Evolutionary conservation across 2,888 invertebrate genomes (phyloP).

Genomic region (Noctua pronuba): DNA sequence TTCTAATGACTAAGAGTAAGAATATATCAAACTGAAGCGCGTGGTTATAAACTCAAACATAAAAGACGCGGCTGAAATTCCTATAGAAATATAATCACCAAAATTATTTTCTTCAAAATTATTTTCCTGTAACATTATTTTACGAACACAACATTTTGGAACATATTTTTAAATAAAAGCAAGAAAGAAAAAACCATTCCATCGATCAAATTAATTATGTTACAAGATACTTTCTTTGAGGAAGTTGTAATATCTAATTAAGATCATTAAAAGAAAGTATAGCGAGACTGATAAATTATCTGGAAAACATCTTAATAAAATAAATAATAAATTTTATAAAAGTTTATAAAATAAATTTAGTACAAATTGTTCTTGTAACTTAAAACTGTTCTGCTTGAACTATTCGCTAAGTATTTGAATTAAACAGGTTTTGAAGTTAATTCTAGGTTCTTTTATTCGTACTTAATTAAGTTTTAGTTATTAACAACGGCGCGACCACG

Average conservation of each 20-base stretch:
- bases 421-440: constrained; percentile 30
- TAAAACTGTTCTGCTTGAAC: constrained; percentile 41
- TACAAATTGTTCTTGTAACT: constrained; percentile 27
- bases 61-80: constrained; percentile 7
- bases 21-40: not conserved
- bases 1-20: not conserved
- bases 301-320: constrained; percentile 16
- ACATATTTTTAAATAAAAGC: constrained; percentile 44
- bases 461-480: constrained; percentile 36
- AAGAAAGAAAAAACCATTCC: constrained; percentile 51
- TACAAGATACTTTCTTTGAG: constrained; percentile 62
- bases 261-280: constrained; percentile 49
- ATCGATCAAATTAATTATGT: constrained; percentile 69
- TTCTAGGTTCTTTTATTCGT: constrained; percentile 24
- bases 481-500: constrained; percentile 29
- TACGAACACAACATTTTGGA: constrained; percentile 24
- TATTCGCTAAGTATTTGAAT: constrained; percentile 48
- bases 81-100: constrained; percentile 9
- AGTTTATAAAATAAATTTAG: not conserved
- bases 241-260: constrained; percentile 62
- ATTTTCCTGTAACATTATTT: constrained; percentile 35
- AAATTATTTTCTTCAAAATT: constrained; percentile 3
- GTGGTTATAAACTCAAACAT: constrained; percentile 3
- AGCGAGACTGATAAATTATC: constrained; percentile 39
- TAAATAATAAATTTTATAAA: constrained; percentile 13